Base-by-base conservation (phyloP, 2,888 invertebrate genomes). In the Lathronympha strigana region DNA sequence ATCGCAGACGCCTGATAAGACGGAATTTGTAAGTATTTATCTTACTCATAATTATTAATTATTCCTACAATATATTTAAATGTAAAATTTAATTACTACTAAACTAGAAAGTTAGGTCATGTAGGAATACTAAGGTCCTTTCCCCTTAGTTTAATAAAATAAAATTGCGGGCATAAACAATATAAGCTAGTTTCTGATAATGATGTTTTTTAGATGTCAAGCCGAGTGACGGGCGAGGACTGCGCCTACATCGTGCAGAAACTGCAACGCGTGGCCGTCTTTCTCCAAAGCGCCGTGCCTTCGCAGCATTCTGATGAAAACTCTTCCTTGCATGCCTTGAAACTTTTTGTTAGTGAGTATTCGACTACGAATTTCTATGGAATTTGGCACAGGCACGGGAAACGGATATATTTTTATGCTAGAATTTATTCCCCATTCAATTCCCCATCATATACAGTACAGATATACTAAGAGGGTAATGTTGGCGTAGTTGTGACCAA, bases 261-360 rank as follows among this genome's bases (percentile, higher is more conserved):
- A 80, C 87, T 98, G 66, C 94, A 95, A 70, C 94, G 96, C 0
- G 92, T 97, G 11, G 93, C 94, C 50, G 90, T 93, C 11, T 98
- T 98, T 82, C 90, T 98, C 68, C 88, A 89, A 68, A 79, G 88
- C 2, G 80, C 85, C 0, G 76, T 83, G 1, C 84, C 86, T 9
- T 91, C 88, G 0, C 87, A 86, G 13, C 84, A 88, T 71, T 80
- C 88, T 2, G 89, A 90, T 2, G 97, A 97, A 77, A 94, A 95
- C 73, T 94, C 95, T 68, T 97, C 97, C 0, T 86, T 97, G 62
- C 95, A 95, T 62, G 95, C 97, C 0, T 87, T 97, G 15, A 96
- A 95, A 81, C 88, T 94, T 67, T 95, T 95, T 73, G 94, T 95
- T 69, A 93, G 94, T 91, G 78, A 81, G 89, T 85, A 72, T 21